Base-by-base conservation (phyloP, 2,888 invertebrate genomes). In the Netelia inedita region DNA sequence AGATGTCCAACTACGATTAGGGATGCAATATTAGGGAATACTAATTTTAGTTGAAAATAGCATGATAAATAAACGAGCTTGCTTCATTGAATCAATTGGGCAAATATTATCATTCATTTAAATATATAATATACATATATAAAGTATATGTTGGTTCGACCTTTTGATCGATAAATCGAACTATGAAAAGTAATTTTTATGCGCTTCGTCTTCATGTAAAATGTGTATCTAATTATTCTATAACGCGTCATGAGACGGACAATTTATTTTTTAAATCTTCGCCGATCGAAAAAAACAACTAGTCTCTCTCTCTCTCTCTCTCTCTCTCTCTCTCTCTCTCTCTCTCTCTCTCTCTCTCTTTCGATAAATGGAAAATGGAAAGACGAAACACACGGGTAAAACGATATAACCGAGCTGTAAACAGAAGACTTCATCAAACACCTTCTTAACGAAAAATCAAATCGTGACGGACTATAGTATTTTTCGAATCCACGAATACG, bases 11-110 rank as follows among this genome's bases (percentile, higher is more conserved):
- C 80, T 88, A 88, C 84, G 78, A 50, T 59, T 85, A 90, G 88
- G 87, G 85, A 89, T 91, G 92, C 92, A 92, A 92, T 92, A 92
- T 89, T 92, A 92, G 91, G 83, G 74, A 85, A 89, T 85, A 87
- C 84, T 92, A 90, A 91, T 88, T 89, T 89, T 89, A 89, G 88
- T 79, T 68, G 66, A 87, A 66, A 87, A 66, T 88, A 88, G 86
- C 57, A 74, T 78, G 69, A 61, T 85, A 88, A 88, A 89, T 86
- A 89, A 89, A 89, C 85, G 89, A 91, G 90, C 91, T 92, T 90
- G 90, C 89, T 91, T 91, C 83, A 88, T 87, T 89, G 85, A 90
- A 88, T 88, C 80, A 82, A 87, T 88, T 87, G 87, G 87, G 80
- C 87, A 88, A 83, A 61, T 83, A 86, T 88, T 82, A 69, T 88